Evolutionary conservation across 2,888 invertebrate genomes (phyloP).

Genomic region (Spodoptera picta): DNA sequence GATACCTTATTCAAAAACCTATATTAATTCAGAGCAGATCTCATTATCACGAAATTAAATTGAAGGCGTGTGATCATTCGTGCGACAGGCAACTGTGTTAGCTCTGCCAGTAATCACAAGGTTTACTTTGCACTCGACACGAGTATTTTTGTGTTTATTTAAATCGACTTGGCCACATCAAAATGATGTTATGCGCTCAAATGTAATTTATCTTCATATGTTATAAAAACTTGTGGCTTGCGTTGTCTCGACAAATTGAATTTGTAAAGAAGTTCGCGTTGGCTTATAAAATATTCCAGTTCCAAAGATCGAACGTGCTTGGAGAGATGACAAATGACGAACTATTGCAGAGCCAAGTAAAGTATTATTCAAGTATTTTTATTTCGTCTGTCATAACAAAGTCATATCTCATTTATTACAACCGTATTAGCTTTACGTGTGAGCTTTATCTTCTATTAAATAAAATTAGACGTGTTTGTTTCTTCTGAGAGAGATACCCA

Average conservation of each 20-base stretch:
- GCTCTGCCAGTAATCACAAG: constrained; percentile 48
- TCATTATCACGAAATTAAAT: constrained; percentile 70
- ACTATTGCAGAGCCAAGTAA: background rate
- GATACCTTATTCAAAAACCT: constrained; percentile 64
- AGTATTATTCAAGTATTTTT: constrained; percentile 17
- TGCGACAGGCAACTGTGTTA: constrained; percentile 48
- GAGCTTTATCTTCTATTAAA: too few relatives aligned
- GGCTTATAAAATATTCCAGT: constrained; percentile 28
- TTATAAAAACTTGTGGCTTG: constrained; percentile 14
- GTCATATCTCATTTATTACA: background rate
- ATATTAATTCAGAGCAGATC: constrained; percentile 67
- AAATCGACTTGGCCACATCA: constrained; percentile 18
- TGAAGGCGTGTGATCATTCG: constrained; percentile 67
- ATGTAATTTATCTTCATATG: constrained; percentile 15
- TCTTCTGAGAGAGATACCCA: too few relatives aligned
- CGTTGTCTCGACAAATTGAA: constrained; percentile 21
- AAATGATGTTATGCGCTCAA: constrained; percentile 16
- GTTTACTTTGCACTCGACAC: constrained; percentile 42
- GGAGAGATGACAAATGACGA: constrained; percentile 28
- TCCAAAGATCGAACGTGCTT: constrained; percentile 20
- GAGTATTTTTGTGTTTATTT: constrained; percentile 44
- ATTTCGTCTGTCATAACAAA: background rate
- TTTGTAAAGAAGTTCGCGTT: constrained; percentile 19
- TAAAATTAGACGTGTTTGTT: too few relatives aligned
- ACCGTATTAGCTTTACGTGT: too few relatives aligned